A percentile compares a stretch with the other conserved stretches of the same genome.
Evolutionary conservation across 2,113 vertebrate genomes (phyloP).

Genomic region (Myxocyprinus asiaticus): DNA sequence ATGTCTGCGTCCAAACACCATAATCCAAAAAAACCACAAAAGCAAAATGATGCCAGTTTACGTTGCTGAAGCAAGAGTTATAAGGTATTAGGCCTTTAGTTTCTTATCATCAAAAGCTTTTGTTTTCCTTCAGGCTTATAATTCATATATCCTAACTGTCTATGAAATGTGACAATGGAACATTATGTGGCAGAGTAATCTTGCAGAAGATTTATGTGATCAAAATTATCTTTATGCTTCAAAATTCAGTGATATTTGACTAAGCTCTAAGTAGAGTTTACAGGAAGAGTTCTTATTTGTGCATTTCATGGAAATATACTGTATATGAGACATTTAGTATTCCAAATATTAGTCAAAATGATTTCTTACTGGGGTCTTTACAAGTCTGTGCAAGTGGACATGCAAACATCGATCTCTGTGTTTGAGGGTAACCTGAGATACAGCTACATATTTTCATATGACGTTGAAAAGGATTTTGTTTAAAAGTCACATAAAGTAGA

Average conservation of each 20-base stretch:
- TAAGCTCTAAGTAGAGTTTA: too few relatives aligned
- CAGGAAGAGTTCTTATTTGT: neutral
- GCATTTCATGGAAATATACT: neutral
- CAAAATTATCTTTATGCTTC: neutral
- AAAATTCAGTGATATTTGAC: too few relatives aligned
- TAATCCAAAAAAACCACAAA: conserved; percentile 28
- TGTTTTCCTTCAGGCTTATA: conserved; percentile 22
- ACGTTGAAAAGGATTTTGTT: neutral
- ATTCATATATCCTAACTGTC: conserved; percentile 35
- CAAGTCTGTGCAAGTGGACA: conserved; percentile 31
- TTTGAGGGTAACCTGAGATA: neutral
- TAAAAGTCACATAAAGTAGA: conserved; percentile 17
- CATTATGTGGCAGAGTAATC: neutral
- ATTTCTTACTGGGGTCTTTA: neutral
- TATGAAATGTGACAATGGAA: conserved; percentile 31
- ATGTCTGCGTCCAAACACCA: conserved; percentile 7
- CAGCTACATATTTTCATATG: conserved; percentile 16
- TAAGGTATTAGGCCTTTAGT: conserved; percentile 2
- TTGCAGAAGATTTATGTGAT: neutral
- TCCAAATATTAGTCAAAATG: neutral
- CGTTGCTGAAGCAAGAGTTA: neutral
- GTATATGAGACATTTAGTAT: neutral
- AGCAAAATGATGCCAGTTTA: neutral
- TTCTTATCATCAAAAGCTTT: conserved; percentile 17
- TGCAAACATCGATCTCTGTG: conserved; percentile 13